These are phyloP conservation scores for Trachelus iudaicus DNA, from an alignment of 2,888 invertebrate species.

Conservation along the genomic window DNA sequence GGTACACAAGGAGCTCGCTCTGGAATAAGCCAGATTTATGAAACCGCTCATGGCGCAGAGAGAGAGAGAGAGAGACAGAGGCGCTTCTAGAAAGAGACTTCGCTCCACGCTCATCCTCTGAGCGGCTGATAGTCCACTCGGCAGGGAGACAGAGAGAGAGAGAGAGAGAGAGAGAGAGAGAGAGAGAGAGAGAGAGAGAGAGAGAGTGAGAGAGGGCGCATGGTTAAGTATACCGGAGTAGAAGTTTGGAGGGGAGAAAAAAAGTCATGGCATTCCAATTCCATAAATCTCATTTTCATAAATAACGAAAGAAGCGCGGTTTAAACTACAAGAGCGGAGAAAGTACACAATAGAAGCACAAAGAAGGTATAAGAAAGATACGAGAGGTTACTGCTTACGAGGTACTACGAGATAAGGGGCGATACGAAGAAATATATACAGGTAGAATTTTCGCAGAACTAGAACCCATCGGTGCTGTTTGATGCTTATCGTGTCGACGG, in stretches of 20 bases:
- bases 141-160: background rate
- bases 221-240: background rate
- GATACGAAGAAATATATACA: no score
- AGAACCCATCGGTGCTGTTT: no score
- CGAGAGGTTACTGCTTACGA: no score
- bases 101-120: background rate
- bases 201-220: no score
- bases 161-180: background rate
- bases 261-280: background rate
- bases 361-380: no score
- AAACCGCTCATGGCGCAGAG: background rate
- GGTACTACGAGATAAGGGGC: no score
- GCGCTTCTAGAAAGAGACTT: no score
- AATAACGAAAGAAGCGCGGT: background rate
- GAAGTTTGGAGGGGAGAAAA: no score
- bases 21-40: slow-evolving; percentile 4
- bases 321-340: no score
- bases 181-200: background rate
- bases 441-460: no score
- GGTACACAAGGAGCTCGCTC: background rate
- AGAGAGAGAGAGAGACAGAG: background rate
- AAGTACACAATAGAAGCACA: no score
- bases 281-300: slow-evolving; percentile 2
- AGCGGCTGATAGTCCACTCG: background rate
- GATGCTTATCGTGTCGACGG: no score